Conservation (phyloP, 2,888 invertebrate genomes). For the Agrochola lychnidis region DNA sequence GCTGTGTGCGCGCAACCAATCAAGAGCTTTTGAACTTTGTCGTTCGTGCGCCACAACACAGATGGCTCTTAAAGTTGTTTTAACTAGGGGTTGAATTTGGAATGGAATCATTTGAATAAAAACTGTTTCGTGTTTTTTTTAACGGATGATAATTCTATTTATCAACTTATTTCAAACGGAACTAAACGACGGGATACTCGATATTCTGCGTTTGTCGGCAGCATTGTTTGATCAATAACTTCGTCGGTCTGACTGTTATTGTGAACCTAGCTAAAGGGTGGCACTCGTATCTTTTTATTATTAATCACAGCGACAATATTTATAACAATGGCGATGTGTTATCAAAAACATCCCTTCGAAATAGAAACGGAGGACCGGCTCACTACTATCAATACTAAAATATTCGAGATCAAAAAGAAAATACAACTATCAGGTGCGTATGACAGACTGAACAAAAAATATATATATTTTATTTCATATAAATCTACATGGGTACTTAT, state of each 20-base stretch:
- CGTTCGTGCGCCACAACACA: slow-evolving; percentile 74
- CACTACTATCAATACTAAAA: slow-evolving; percentile 93
- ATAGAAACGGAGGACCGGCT: slow-evolving; percentile 89
- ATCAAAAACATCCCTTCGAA: slow-evolving; percentile 89
- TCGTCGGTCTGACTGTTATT: slow-evolving; percentile 11
- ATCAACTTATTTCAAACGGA: background rate
- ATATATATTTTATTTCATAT: too few species aligned
- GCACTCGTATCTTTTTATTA: slow-evolving; percentile 51
- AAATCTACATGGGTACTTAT: too few species aligned
- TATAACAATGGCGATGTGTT: slow-evolving; percentile 80
- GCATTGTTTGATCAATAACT: slow-evolving; percentile 53
- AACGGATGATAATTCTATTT: background rate
- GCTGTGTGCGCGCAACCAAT: slow-evolving; percentile 82
- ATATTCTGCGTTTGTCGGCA: background rate
- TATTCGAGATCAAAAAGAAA: slow-evolving; percentile 96
- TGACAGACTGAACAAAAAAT: background rate
- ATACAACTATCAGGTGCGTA: slow-evolving; percentile 94
- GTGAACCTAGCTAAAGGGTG: slow-evolving; percentile 33
- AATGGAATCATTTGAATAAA: slow-evolving; percentile 6
- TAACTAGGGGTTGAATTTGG: slow-evolving; percentile 69
- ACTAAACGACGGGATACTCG: background rate
- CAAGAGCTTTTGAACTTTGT: slow-evolving; percentile 84
- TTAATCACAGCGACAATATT: slow-evolving; percentile 53
- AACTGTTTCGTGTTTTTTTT: background rate
- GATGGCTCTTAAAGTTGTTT: slow-evolving; percentile 80